Base-by-base conservation (phyloP, 2,888 invertebrate species). In the Galerucella nymphaeae region DNA sequence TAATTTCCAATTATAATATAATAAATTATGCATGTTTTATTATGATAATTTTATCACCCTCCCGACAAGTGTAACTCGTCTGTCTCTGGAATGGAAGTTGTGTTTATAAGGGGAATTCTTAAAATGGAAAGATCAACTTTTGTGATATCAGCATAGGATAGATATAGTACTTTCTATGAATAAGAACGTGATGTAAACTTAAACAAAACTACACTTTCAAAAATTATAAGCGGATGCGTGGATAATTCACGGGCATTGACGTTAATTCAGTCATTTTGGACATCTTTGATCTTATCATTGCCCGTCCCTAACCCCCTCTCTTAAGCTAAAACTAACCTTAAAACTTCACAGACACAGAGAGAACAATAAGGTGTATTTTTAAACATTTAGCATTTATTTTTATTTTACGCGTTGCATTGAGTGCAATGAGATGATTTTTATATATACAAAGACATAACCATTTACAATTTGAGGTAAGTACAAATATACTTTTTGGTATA, bases 341-440 rank as follows among this genome's bases (percentile, higher is more conserved):
- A 62, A 62, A 41, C 42, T 62, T 11, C 18, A n/a, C 16, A 42
- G 61, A 62, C 53, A 53, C 18, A 18, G 53, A 53, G 53, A 53
- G 53, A 53, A 62, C 61, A 62, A 42, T 41, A 62, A 62, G 58
- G 30, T 58, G 61, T 62, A 62, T 62, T 62, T 62, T 62, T 62
- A 53, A 53, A 62, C 61, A 18, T 41, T 62, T 20, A 8, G 13
- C 61, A 13, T 41, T 62, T 62, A n/a, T 8, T 62, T 62, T 62
- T 16, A 38, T 59, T 30, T 62, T 62, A 62, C 18, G 53, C 53
- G 53, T 53, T 18, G 9, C 16, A 18, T 10, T 18, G 10, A 16
- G 2, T 53, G n/a, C 10, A 18, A 53, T 16, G 11, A 53, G 18
- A 53, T 53, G 53, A 18, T 53, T 53, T 53, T 14, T 45, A 45